Conservation (phyloP, 2,113 vertebrate genomes). For the Neomonachus schauinslandi region DNA sequence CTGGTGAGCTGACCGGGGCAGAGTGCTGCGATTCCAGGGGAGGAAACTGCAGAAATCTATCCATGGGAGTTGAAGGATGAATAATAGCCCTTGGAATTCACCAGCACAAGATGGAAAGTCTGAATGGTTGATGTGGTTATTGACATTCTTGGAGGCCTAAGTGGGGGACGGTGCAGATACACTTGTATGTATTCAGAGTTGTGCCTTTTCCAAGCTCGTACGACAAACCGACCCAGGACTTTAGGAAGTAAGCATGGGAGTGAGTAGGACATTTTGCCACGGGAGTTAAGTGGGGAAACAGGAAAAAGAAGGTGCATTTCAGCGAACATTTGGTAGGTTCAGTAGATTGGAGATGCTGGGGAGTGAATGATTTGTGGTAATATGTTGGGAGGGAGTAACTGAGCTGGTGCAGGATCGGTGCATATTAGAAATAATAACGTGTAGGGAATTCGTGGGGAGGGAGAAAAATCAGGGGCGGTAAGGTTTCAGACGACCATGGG, state of each 20-base stretch:
- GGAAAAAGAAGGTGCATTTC: background rate
- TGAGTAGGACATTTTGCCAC: background rate
- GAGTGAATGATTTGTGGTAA: too few relatives aligned
- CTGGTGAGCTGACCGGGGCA: accelerated
- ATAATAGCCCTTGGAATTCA: too few relatives aligned
- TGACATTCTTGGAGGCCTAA: background rate
- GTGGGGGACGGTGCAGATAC: accelerated
- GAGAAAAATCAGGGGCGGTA: background rate
- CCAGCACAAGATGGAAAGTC: too few relatives aligned
- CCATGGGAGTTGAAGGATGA: too few relatives aligned
- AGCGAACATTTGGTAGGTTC: too few relatives aligned
- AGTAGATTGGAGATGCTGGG: too few relatives aligned
- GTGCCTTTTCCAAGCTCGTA: background rate
- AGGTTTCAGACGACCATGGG: background rate
- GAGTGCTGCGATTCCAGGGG: background rate
- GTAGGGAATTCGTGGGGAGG: accelerated
- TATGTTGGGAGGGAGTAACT: too few relatives aligned
- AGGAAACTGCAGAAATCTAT: too few relatives aligned
- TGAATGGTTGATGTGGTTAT: background rate
- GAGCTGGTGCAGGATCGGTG: accelerated
- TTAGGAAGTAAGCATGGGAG: background rate
- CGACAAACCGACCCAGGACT: background rate
- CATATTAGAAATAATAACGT: background rate
- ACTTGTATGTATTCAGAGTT: accelerated
- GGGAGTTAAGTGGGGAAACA: background rate